Conservation (phyloP, 64 coral and sea anemone genomes). For the Montipora sp. region DNA sequence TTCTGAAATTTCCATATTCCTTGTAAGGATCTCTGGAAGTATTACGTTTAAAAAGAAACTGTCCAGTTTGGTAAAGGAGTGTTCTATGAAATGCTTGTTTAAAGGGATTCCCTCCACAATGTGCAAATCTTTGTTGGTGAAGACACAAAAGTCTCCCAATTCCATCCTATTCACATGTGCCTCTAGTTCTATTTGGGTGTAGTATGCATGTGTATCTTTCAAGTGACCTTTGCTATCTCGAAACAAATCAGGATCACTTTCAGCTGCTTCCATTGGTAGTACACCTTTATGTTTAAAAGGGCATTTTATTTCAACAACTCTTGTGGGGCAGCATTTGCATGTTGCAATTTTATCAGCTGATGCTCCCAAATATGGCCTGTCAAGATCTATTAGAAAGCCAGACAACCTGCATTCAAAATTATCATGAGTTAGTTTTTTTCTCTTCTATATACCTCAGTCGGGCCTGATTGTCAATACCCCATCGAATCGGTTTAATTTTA, state of each 20-base stretch:
- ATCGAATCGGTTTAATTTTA: too few relatives aligned
- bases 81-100: background rate
- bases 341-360: slow-evolving; percentile 41
- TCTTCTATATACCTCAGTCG: background rate
- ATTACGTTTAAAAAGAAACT: slow-evolving; percentile 8
- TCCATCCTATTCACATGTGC: slow-evolving; percentile 55
- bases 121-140: background rate
- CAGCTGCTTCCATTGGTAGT: slow-evolving; percentile 5
- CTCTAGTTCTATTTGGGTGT: slow-evolving; percentile 61
- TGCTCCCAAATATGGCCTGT: slow-evolving; percentile 37
- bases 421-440: background rate
- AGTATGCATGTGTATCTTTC: slow-evolving; percentile 52
- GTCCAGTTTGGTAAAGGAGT: slow-evolving; percentile 6
- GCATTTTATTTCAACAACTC: slow-evolving; percentile 53
- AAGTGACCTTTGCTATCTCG: slow-evolving; percentile 19
- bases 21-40: slow-evolving; percentile 41
- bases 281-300: slow-evolving; percentile 52
- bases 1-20: background rate
- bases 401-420: too few relatives aligned
- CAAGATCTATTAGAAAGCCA: background rate
- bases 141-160: slow-evolving; percentile 36
- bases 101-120: slow-evolving; percentile 43
- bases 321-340: slow-evolving; percentile 44
- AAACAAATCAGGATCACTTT: slow-evolving; percentile 33
- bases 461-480: too few relatives aligned